A percentile compares a stretch with the other conserved stretches of the same genome.
These are phyloP conservation scores for Anser brachyrhynchus DNA, from an alignment of 2,113 vertebrate species.

Conservation along the genomic window DNA sequence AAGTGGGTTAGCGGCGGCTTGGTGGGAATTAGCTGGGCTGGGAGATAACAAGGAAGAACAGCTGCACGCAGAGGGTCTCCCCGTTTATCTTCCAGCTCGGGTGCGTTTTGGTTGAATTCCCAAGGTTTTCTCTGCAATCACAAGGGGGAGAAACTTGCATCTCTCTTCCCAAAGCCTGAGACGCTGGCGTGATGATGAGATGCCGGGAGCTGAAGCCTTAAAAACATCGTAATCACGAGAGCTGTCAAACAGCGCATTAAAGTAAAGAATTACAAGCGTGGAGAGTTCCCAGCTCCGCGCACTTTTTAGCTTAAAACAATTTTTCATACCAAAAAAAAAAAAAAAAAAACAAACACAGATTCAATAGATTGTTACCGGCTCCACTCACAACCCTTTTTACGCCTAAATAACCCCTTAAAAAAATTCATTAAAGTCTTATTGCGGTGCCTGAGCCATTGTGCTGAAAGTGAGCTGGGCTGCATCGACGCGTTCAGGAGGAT, in stretches of 20 bases:
- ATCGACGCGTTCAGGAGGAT: neutral
- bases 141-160: neutral
- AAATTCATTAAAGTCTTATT: neutral
- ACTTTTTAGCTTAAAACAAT: slow-evolving; percentile 3
- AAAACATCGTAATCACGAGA: neutral
- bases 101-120: neutral
- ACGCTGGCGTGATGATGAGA: neutral
- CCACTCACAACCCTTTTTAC: neutral
- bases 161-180: neutral
- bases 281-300: neutral
- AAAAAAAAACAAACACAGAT: neutral
- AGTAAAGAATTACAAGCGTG: slow-evolving; percentile 4
- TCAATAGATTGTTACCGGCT: neutral
- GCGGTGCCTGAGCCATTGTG: neutral
- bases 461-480: neutral
- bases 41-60: neutral
- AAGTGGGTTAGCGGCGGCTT: neutral
- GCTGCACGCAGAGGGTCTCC: rapidly evolving
- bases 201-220: neutral
- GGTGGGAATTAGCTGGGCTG: neutral
- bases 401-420: neutral
- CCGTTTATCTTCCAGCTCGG: neutral
- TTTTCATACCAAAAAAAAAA: neutral
- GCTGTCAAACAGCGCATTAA: slow-evolving; percentile 19
- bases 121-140: neutral